Base-by-base conservation (phyloP, 2,113 vertebrate species). In the Trematocara stigmaticum region DNA sequence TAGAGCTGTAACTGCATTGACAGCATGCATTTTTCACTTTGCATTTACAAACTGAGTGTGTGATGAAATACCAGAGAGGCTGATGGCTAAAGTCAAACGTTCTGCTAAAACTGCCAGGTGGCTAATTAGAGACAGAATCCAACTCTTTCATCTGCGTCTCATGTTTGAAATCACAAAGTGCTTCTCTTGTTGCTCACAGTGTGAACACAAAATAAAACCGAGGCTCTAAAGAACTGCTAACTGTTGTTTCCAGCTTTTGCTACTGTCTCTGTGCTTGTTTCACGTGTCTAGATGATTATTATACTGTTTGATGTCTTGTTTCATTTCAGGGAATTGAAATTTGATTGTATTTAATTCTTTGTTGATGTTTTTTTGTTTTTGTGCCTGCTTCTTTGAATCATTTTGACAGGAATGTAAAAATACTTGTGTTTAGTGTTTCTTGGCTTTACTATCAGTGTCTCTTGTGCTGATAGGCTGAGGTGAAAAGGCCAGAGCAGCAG, bases 281-380 rank as follows among this genome's bases (percentile, higher is more conserved):
- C 82, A 88, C n/a, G 47, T 35, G 80, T 92, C 87, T 80, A 81
- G 78, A 55, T 88, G 61, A 93, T 92, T 93, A 88, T 90, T 90
- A 88, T 89, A 82, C 74, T 87, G 91, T 92, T 93, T 51, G 82
- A 85, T 89, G 52, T 40, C 64, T 23, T 53, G 42, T 52, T 35
- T 79, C 40, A 47, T 56, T 90, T 85, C 59, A 29, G 31, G 53
- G 10, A 81, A 16, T 26, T 78, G n/a, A 29, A 76, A 18, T 76
- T 76, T 76, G 78, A 55, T 45, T 49, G 13, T 83, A 20, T 93
- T 81, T 51, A 18, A 71, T 88, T 90, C 4, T 85, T 18, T 82
- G 66, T 87, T 89, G 80, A 26, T 59, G 45, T 84, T 34, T 52
- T 18, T n/a, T 64, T 64, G 31, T 89, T 38, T 69, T 84, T 61